A percentile compares a stretch with the other conserved stretches of the same genome.
Evolutionary conservation across 2,888 invertebrate species (phyloP).

Genomic region (Acanthosepion pharaonis): DNA sequence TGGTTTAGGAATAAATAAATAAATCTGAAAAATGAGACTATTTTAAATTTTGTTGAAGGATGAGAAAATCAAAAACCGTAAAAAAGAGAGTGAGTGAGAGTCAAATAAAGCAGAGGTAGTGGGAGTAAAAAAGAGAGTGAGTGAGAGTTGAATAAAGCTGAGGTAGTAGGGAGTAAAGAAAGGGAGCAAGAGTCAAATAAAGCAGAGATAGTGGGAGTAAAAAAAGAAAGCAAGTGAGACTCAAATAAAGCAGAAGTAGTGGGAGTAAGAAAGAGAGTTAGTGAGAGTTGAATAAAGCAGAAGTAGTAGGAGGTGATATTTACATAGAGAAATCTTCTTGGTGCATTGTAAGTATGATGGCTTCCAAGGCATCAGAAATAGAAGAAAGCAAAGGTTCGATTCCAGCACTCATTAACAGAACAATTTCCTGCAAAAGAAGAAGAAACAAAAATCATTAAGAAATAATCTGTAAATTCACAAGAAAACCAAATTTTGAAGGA

Average conservation of each 20-base stretch:
- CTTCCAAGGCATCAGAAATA: conserved; percentile 88
- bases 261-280: no score
- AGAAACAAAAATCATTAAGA: background rate
- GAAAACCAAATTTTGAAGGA: no score
- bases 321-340: conserved; percentile 82
- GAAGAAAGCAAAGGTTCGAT: conserved; percentile 80
- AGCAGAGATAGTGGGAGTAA: background rate
- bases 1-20: background rate
- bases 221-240: background rate
- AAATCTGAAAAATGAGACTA: background rate
- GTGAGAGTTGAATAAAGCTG: no score
- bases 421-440: conserved; percentile 60
- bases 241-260: background rate
- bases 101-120: no score
- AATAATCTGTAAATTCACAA: background rate
- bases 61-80: no score
- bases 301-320: background rate
- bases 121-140: no score
- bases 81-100: no score
- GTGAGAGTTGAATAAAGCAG: background rate
- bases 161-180: no score
- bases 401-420: conserved; percentile 72
- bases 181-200: no score
- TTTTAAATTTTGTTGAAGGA: background rate
- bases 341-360: conserved; percentile 94